Conservation (phyloP, 1,140 invertebrate species). For the Drosophila prosaltans region DNA sequence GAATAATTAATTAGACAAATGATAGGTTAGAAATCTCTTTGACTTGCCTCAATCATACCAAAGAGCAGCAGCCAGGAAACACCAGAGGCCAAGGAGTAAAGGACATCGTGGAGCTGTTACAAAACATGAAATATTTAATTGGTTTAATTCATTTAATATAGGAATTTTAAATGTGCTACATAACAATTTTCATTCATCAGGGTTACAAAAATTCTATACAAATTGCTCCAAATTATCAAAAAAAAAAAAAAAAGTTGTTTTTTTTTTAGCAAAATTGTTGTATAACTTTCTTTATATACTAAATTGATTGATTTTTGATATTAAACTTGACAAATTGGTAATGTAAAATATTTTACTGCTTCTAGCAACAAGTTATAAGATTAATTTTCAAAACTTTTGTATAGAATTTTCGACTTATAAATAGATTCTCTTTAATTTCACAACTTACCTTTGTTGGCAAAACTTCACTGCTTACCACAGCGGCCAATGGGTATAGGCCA, state of each 20-base stretch:
- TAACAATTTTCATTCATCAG: too few species aligned
- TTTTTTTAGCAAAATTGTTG: too few species aligned
- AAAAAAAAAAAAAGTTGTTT: too few species aligned
- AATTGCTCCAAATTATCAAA: too few species aligned
- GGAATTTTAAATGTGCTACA: too few species aligned
- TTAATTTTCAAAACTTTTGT: too few species aligned
- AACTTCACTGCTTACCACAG: slow-evolving; percentile 68
- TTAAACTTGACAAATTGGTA: too few species aligned
- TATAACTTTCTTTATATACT: too few species aligned
- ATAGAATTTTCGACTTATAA: not conserved
- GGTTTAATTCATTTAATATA: not conserved
- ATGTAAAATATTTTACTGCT: too few species aligned
- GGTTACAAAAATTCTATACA: too few species aligned
- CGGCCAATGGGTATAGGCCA: slow-evolving; percentile 63
- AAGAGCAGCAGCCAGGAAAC: slow-evolving; percentile 66
- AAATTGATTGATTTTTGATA: too few species aligned
- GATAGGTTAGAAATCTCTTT: not conserved
- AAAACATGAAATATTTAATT: not conserved
- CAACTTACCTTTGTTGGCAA: slow-evolving; percentile 67
- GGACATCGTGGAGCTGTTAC: slow-evolving; percentile 56
- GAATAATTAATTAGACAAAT: not conserved
- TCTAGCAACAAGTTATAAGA: too few species aligned
- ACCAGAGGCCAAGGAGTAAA: slow-evolving; percentile 62
- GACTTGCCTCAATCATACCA: slow-evolving; percentile 67
- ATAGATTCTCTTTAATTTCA: not conserved